Conservation (phyloP, 2,888 invertebrate genomes). For the Saturnia japonica region DNA sequence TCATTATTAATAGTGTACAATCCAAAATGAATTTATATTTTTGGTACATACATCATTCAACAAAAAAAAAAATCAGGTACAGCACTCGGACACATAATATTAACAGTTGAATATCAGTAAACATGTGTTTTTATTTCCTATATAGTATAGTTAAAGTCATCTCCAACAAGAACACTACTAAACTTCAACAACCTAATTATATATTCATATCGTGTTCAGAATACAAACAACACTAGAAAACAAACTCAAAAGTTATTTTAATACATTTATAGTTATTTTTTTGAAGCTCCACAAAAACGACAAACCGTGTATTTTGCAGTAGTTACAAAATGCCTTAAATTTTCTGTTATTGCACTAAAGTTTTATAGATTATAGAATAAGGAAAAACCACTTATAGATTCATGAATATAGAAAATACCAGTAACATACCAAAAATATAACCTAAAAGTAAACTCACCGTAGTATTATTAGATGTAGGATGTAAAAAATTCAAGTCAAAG, state of each 20-base stretch:
- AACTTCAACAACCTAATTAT: background rate
- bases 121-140: background rate
- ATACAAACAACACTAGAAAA: background rate
- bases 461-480: constrained; percentile 40
- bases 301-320: background rate
- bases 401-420: constrained; percentile 16
- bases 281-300: background rate
- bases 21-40: background rate
- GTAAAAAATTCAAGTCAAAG: constrained; percentile 60
- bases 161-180: background rate
- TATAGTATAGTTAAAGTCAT: background rate
- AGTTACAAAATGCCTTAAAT: background rate
- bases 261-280: background rate
- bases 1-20: background rate
- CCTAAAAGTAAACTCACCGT: constrained; percentile 51
- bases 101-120: background rate
- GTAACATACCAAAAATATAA: constrained; percentile 28
- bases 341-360: background rate
- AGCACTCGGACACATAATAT: background rate
- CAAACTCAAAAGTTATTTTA: background rate
- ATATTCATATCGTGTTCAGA: background rate
- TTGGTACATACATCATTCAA: background rate
- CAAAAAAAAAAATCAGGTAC: background rate
- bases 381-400: background rate
- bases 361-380: background rate